phyloP scores from a whole-genome alignment of 2,113 vertebrate species.

The western clawed frog (Xenopus tropicalis) region UCB_Xtro_10.0 CM004451.2:78120001-78120500 shows the following conservation, averaged over 20 bases:
- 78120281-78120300: constrained; percentile 76
- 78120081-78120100: constrained; percentile 65
- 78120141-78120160: constrained; percentile 82
- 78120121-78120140: constrained; percentile 77
- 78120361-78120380: constrained; percentile 84
- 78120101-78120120: constrained; percentile 63
- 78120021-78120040: constrained; percentile 55
- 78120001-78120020: constrained; percentile 60
- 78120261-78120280: constrained; percentile 68
- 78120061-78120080: constrained; percentile 67
- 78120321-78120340: constrained; percentile 80
- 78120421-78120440: constrained; percentile 39
- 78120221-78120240: constrained; percentile 82
- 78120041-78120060: constrained; percentile 56
- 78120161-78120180: constrained; percentile 77
- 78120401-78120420: constrained; percentile 66
- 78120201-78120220: constrained; percentile 82
- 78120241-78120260: constrained; percentile 76
- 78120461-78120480: too few species aligned
- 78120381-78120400: constrained; percentile 79
- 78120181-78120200: constrained; percentile 76
- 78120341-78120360: constrained; percentile 65
- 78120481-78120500: too few species aligned
- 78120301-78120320: constrained; percentile 77
- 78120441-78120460: too few species aligned